Evolutionary conservation across 30 jellyfish, hydroid and myxozoan species (phyloP).

Genomic region (Sanderia malayensis): DNA sequence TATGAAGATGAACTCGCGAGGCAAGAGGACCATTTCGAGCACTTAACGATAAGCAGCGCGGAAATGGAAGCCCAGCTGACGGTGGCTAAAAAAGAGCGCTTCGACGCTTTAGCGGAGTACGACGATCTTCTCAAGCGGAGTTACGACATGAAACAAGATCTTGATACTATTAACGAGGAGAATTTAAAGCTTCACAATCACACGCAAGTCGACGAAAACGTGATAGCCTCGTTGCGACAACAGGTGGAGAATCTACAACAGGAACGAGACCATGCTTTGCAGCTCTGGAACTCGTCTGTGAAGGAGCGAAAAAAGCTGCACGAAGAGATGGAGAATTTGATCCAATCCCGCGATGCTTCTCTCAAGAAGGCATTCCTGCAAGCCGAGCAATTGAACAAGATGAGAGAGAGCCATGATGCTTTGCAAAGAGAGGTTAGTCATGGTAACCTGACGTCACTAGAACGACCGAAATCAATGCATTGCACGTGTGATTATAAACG

Average conservation of each 20-base stretch:
- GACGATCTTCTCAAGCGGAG: conserved; percentile 58
- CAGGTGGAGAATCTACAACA: conserved; percentile 56
- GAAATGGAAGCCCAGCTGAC: conserved; percentile 61
- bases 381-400: conserved; percentile 55
- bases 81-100: conserved; percentile 82
- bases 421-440: conserved; percentile 28
- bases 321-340: conserved; percentile 62
- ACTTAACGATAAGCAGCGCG: conserved; percentile 16
- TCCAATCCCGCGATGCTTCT: conserved; percentile 61
- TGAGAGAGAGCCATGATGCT: conserved; percentile 56
- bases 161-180: conserved; percentile 35
- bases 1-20: conserved; percentile 54
- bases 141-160: conserved; percentile 45
- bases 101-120: conserved; percentile 61
- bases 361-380: conserved; percentile 64
- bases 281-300: conserved; percentile 73
- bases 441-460: background rate
- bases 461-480: background rate
- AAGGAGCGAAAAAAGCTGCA: conserved; percentile 76
- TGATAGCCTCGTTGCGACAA: conserved; percentile 37
- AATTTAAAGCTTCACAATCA: conserved; percentile 9
- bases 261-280: conserved; percentile 75
- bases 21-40: conserved; percentile 42
- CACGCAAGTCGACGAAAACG: conserved; percentile 30
- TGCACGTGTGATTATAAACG: conserved; percentile 1